Base-by-base conservation (phyloP, 2,888 invertebrate species). In the Leptopilina syphax region DNA sequence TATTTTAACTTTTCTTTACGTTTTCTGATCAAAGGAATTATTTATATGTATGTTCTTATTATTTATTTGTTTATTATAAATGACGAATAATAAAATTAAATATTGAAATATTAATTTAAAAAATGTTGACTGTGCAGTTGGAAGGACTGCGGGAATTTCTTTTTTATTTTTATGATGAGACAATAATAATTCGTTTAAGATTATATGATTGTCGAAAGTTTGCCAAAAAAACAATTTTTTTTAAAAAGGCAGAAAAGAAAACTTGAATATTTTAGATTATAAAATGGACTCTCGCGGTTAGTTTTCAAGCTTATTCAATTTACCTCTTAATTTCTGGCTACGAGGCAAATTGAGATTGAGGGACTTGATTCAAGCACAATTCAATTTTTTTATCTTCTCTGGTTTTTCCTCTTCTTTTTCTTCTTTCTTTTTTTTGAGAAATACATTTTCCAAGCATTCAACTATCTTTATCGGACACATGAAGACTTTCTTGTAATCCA, bases 291-390 rank as follows among this genome's bases (percentile, higher is more conserved):
- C 34, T 34, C 34, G 34, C 54, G 34, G 9, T 70, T 57, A 54
- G n/a, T 18, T 34, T 70, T 50, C 50, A 27, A 70, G 27, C 70
- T 70, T 70, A 70, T 70, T 70, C 70, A 70, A 70, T 70, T 70
- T 70, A 3, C 57, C 13, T 12, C 54, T 70, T 70, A 70, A 70
- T 57, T 50, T n/a, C 70, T 70, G 70, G 8, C 54, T 57, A 57
- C 54, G 34, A 54, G 54, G 54, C 27, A 54, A 70, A 54, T 70
- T 70, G 13, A 12, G 34, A 57, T 8, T 1, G 10, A 70, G 34
- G 13, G 6, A 34, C 34, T 34, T 13, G 8, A 70, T 13, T 9
- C 57, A 57, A 70, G 27, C n/a, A 8, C 24, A 4, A n/a, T 70
- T 70, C 34, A 18, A 13, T 70, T 54, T 70, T 27, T 34, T 34